Evolutionary conservation across 2,797 vertebrate genomes (phyloP), one percentile per base, ranked within the genome.

Genomic region (Brachymystax lenok): DNA sequence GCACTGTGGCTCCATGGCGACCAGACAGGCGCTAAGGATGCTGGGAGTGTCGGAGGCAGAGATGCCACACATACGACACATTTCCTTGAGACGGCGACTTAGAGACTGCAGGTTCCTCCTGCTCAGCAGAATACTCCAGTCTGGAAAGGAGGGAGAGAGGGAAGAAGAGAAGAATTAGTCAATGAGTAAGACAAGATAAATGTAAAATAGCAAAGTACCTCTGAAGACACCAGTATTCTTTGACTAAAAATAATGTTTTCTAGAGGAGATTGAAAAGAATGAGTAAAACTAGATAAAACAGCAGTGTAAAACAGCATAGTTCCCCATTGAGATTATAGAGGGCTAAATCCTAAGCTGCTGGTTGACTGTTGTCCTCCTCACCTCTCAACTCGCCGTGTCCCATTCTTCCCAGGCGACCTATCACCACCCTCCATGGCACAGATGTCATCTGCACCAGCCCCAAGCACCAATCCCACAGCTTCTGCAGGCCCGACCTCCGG

Each of bases 391-490:
- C 98, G 85, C 98, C 98, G 0, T 99, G 98, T 67, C 98, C 98
- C 91, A 99, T 97, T 89, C 98, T 96, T 85, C 98, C 98, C 46
- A 99, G 91, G 33, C 98, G 96, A 28, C 98, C 98, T 88, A 99
- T 98, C 77, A 99, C 98, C 79, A 99, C 97, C 89, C 98, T 96
- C 98, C 98, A 99, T 0, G 98, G 98, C 82, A 99, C 90, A 6
- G 98, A 99, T 82, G 98, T 99, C 97, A 99, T 97, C 86, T 99
- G 98, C 80, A 99, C 96, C 50, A 99, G 93, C 19, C 98, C 96
- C 85, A 99, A 73, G 90, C 98, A 99, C 98, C 98, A 99, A 77
- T 99, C 98, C 98, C 98, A 99, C 77, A 99, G 94, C 86, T 99
- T 99, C 91, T 99, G 98, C 68, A 99, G 94, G 81, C 98, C 98